Conservation (phyloP, 2,888 invertebrate species). For the Ormyrus labotus region DNA sequence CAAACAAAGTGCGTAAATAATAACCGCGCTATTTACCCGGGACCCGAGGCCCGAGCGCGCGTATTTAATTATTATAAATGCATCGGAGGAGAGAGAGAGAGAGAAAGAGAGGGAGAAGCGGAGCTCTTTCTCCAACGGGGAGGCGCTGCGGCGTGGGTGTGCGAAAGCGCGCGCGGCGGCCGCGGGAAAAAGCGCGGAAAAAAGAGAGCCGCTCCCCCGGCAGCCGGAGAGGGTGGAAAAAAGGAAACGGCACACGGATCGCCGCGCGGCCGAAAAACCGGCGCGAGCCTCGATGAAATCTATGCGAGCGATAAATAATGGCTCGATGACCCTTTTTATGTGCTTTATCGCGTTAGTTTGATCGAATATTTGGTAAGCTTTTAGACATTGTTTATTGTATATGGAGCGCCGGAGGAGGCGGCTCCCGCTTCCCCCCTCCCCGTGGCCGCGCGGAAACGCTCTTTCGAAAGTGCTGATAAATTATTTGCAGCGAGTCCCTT, state of each 20-base stretch:
- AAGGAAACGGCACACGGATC: conserved; percentile 12
- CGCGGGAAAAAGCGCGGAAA: conserved; percentile 19
- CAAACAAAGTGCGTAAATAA: conserved; percentile 75
- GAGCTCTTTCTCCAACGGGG: not conserved
- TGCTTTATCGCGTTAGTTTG: conserved; percentile 58
- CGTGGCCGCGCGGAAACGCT: not conserved
- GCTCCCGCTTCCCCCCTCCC: too few relatives aligned
- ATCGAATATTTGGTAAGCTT: conserved; percentile 58
- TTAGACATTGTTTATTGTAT: conserved; percentile 58
- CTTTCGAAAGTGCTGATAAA: conserved; percentile 51
- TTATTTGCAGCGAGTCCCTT: conserved; percentile 45
- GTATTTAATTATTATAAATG: conserved; percentile 60
- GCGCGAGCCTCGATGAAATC: conserved; percentile 45
- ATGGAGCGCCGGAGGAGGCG: conserved; percentile 11
- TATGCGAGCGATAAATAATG: conserved; percentile 56
- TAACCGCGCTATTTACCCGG: conserved; percentile 73
- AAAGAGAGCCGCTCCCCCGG: not conserved
- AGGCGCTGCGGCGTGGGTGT: not conserved
- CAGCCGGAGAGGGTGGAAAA: conserved; percentile 9
- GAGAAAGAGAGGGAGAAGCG: not conserved
- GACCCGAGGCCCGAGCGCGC: conserved; percentile 41
- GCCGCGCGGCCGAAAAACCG: conserved; percentile 38
- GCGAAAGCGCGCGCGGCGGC: not conserved
- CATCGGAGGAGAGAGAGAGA: conserved; percentile 21
- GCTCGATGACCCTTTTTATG: conserved; percentile 54